These are phyloP conservation scores for Thaumatotibia leucotreta DNA, from an alignment of 1,140 invertebrate species.

Conservation along the genomic window DNA sequence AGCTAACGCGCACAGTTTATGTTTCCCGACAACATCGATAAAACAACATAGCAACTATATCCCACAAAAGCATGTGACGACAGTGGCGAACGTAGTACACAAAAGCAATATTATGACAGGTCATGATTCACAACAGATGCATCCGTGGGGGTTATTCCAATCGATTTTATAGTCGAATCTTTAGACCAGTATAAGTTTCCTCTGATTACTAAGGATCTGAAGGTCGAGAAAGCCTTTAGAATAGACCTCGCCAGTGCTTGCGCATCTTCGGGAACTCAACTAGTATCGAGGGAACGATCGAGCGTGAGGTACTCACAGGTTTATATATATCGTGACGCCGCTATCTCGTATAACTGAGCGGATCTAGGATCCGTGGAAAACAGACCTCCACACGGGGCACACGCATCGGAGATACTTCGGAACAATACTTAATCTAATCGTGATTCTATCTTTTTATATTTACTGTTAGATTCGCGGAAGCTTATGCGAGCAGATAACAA, in stretches of 20 bases:
- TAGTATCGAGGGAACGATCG: constrained; percentile 31
- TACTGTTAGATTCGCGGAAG: constrained; percentile 15
- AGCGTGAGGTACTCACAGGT: constrained; percentile 29
- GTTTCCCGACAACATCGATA: neutral
- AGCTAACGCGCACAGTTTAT: too few species aligned
- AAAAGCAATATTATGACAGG: constrained; percentile 8
- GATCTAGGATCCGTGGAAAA: constrained; percentile 34
- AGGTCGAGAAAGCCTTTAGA: neutral
- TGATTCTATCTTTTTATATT: constrained; percentile 21
- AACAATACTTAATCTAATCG: constrained; percentile 31
- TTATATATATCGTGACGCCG: constrained; percentile 41
- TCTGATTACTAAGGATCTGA: neutral
- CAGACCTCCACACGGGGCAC: constrained; percentile 23
- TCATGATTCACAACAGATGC: constrained; percentile 10
- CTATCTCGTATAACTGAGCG: constrained; percentile 33
- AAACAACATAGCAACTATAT: neutral
- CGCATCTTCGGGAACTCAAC: neutral
- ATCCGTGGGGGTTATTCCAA: neutral
- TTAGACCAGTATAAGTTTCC: neutral
- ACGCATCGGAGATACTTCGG: constrained; percentile 24
- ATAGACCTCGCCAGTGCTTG: neutral
- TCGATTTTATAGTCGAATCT: neutral
- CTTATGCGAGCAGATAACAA: neutral
- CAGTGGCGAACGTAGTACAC: neutral
- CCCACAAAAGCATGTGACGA: neutral